Conservation (phyloP, 2,888 invertebrate species). For the Drosophila siamana region DNA sequence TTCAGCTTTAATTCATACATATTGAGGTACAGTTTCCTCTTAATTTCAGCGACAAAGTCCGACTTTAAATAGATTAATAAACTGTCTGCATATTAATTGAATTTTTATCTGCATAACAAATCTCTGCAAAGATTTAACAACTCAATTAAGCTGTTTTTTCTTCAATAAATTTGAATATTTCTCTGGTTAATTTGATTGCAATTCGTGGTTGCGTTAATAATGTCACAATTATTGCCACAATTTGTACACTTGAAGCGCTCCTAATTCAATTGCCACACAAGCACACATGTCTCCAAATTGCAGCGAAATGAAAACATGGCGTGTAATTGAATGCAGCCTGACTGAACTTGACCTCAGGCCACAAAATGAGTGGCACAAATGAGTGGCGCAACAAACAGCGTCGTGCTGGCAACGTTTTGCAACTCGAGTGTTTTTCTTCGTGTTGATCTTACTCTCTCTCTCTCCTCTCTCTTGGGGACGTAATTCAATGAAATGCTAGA, state of each 20-base stretch:
- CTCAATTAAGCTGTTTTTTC: not conserved
- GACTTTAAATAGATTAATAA: no score
- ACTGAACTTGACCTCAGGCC: conserved; percentile 45
- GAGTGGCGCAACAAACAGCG: not conserved
- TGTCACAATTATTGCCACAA: conserved; percentile 1
- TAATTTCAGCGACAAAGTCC: no score
- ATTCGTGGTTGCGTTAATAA: not conserved
- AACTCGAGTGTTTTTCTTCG: conserved; percentile 9
- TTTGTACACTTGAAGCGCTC: not conserved
- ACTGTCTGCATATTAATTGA: no score
- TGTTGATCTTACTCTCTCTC: conserved; percentile 10
- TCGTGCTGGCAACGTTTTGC: conserved; percentile 15
- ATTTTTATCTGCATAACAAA: not conserved
- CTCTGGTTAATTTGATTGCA: not conserved
- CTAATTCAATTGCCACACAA: conserved; percentile 26
- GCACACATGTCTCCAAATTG: not conserved
- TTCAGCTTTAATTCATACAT: no score
- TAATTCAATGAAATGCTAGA: no score
- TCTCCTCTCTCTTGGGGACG: no score
- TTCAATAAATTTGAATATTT: not conserved
- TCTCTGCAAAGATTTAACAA: not conserved
- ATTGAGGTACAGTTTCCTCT: no score
- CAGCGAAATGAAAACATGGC: conserved; percentile 4
- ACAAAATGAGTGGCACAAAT: not conserved
- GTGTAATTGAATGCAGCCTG: conserved; percentile 34